Evolutionary conservation across 2,797 vertebrate genomes (phyloP), one percentile per base, ranked within the genome.

Genomic region (Chiloscyllium punctatum): DNA sequence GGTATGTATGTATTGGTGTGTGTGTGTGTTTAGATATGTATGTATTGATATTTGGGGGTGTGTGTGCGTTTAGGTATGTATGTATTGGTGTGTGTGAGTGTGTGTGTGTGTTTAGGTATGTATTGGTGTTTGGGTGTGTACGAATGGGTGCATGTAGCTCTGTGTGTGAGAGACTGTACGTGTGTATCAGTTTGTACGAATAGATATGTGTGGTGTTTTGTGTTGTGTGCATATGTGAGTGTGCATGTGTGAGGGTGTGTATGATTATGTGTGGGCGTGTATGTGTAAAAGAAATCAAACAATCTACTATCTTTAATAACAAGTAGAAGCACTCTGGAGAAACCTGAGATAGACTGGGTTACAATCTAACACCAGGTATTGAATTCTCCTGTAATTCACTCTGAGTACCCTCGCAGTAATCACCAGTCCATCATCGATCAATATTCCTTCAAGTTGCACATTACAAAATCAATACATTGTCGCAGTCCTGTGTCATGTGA

Each of bases 341-440:
- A 82, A 42, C 53, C 53, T 16, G 11, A 53, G 27, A 2, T 33
- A 53, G 33, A 62, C 51, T 30, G 27, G 86, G 27, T 57, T 88
- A 57, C 87, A 57, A 90, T 82, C n/a, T 82, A 82, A 82, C 33
- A n/a, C 16, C 77, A 82, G n/a, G 4, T 90, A 90, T 90, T 90
- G 87, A 90, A 33, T 62, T 62, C 62, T 90, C 33, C 87, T 90
- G 87, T 62, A 62, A 66, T 66, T n/a, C 87, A 90, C 33, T 90
- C 27, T 66, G 53, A n/a, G 77, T 79, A 79, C 33, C n/a, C n/a
- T 3, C 18, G 15, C 21, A 82, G 82, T 82, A 42, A 82, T 82
- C 79, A 21, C 4, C 79, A 82, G 79, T 42, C 79, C 79, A 90
- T 66, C 57, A 18, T 6, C 87, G 62, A 33, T 57, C 87, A 62